These are phyloP conservation scores for Phyllotreta cruciferae DNA, from an alignment of 2,888 invertebrate genomes.

Conservation along the genomic window DNA sequence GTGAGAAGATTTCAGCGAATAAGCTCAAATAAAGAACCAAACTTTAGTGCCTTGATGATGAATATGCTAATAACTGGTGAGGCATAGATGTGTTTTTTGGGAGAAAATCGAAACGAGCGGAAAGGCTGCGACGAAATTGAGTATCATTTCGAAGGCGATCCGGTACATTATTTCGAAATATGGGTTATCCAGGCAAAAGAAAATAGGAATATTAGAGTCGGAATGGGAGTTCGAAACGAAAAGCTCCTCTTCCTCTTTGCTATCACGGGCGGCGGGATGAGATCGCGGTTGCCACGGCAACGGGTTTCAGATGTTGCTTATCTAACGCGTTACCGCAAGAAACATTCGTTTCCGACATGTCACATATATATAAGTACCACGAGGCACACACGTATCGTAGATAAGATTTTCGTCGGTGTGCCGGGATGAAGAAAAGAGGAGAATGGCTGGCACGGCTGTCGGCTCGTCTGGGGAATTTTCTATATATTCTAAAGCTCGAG, in stretches of 20 bases:
- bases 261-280: constrained; percentile 45
- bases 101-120: background rate
- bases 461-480: constrained; percentile 44
- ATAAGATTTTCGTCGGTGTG: constrained; percentile 53
- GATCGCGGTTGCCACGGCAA: constrained; percentile 52
- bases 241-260: constrained; percentile 26
- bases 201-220: constrained; percentile 48
- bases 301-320: constrained; percentile 54
- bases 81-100: too few relatives aligned
- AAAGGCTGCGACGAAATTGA: background rate
- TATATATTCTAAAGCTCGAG: constrained; percentile 34
- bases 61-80: too few relatives aligned
- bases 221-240: constrained; percentile 45
- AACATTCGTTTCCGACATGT: constrained; percentile 56
- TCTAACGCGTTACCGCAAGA: constrained; percentile 57
- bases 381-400: constrained; percentile 52
- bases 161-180: constrained; percentile 55
- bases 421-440: constrained; percentile 37
- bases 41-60: too few relatives aligned
- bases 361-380: constrained; percentile 49
- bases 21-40: too few relatives aligned
- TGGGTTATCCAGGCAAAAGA: constrained; percentile 49
- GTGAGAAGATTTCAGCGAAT: too few relatives aligned
- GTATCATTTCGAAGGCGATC: constrained; percentile 18
- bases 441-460: constrained; percentile 35